phyloP scores from a whole-genome alignment of 1,140 invertebrate genomes.

The Drosophila micromelanica region DNA sequence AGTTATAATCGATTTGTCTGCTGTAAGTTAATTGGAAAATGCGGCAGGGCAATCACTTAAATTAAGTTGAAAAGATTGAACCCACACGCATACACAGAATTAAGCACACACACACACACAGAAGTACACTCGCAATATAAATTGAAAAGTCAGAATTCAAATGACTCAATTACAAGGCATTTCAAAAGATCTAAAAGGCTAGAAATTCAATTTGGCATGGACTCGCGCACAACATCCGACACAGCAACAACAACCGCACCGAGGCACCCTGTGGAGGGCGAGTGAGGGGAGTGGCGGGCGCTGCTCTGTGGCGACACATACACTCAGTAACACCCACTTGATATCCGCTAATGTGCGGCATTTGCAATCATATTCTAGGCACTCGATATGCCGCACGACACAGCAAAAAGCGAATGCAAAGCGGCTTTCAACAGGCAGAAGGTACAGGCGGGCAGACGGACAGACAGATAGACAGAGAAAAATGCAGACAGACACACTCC shows the following conservation, averaged over 20 bases:
- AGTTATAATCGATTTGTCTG: conserved; percentile 35
- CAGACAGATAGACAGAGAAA: conserved; percentile 22
- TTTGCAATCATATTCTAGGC: conserved; percentile 80
- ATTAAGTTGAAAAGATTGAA: conserved; percentile 72
- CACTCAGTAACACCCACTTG: conserved; percentile 81
- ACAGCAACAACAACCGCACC: conserved; percentile 26
- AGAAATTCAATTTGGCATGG: conserved; percentile 81
- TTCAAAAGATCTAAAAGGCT: conserved; percentile 83
- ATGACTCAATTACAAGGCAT: conserved; percentile 77
- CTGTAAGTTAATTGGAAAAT: conserved; percentile 48
- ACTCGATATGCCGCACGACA: conserved; percentile 29
- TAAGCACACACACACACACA: conserved; percentile 1
- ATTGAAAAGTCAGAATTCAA: conserved; percentile 82
- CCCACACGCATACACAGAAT: conserved; percentile 1
- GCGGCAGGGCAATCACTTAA: conserved; percentile 49
- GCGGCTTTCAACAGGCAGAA: conserved; percentile 33
- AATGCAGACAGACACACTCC: conserved; percentile 29
- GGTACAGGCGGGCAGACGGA: not conserved
- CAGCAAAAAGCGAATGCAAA: conserved; percentile 8
- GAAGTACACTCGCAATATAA: conserved; percentile 49
- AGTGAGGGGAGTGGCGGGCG: not conserved
- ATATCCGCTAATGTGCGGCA: conserved; percentile 82
- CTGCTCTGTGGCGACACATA: conserved; percentile 44
- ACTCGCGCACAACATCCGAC: conserved; percentile 49
- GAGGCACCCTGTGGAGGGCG: not conserved